Evolutionary conservation across 2,113 vertebrate species (phyloP).

Genomic region (Anguilla japonica): DNA sequence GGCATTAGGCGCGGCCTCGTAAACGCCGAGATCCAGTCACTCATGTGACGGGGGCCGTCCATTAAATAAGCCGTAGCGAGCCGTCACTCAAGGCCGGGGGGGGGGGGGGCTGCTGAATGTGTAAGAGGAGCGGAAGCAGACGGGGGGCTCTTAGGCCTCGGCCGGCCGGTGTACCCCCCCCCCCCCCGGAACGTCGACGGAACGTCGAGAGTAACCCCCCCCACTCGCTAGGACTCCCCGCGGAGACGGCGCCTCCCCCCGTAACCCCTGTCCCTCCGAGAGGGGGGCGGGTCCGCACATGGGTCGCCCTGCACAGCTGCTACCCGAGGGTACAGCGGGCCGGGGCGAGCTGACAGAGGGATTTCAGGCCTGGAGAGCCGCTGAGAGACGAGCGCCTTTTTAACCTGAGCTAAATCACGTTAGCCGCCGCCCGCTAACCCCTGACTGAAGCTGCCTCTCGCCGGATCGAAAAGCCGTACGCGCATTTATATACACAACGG

Average conservation of each 20-base stretch:
- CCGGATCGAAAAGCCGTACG: neutral
- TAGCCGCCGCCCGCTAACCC: slow-evolving; percentile 4
- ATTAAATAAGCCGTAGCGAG: neutral
- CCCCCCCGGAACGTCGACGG: neutral
- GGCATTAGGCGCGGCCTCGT: neutral
- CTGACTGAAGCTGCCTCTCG: neutral
- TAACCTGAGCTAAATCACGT: slow-evolving; percentile 53
- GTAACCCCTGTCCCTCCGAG: neutral
- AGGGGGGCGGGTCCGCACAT: neutral
- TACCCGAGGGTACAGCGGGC: neutral
- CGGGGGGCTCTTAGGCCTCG: neutral
- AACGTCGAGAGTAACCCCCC: neutral
- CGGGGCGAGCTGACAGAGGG: neutral
- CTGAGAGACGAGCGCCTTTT: slow-evolving; percentile 62
- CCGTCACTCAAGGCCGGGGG: neutral
- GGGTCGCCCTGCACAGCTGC: neutral
- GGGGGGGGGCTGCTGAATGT: neutral
- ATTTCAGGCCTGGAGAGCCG: slow-evolving; percentile 39
- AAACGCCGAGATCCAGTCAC: neutral
- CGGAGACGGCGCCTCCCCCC: neutral
- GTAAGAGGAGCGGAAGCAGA: neutral
- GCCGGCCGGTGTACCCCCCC: neutral
- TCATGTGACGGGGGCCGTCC: neutral
- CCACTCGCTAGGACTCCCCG: too few relatives aligned
- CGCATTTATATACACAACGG: too few relatives aligned